Evolutionary conservation across 2,888 invertebrate species (phyloP).

Genomic region (Emmelina monodactyla): DNA sequence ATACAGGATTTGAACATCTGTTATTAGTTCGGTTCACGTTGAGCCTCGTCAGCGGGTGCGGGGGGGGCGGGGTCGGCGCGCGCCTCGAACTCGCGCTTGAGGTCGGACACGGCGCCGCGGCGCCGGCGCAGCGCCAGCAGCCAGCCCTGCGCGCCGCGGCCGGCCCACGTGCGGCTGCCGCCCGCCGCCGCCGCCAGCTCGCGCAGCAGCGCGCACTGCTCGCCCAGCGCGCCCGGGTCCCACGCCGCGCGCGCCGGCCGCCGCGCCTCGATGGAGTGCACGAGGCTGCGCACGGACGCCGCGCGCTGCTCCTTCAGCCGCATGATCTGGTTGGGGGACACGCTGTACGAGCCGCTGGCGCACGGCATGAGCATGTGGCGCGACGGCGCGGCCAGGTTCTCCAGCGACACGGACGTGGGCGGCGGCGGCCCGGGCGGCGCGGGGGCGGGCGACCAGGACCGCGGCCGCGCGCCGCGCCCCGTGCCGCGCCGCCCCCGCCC

Average conservation of each 20-base stretch:
- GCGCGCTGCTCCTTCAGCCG: conserved; percentile 74
- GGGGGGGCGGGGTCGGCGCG: conserved; percentile 43
- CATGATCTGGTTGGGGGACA: conserved; percentile 89
- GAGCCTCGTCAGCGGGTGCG: conserved; percentile 85
- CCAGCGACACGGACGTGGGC: conserved; percentile 73
- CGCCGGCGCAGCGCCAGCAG: conserved; percentile 50
- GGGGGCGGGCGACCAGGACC: conserved; percentile 79
- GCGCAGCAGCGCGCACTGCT: conserved; percentile 69
- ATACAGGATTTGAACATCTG: conserved; percentile 81
- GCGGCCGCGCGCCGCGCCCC: conserved; percentile 68
- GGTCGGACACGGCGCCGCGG: conserved; percentile 72
- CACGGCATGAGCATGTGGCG: conserved; percentile 85
- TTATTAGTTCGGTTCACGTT: conserved; percentile 77
- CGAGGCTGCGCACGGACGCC: conserved; percentile 73
- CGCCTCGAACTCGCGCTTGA: conserved; percentile 90
- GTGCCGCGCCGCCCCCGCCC: conserved; percentile 64
- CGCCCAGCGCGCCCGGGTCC: conserved; percentile 23
- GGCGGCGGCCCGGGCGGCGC: conserved; percentile 66
- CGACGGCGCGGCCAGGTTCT: conserved; percentile 72
- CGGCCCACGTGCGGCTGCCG: conserved; percentile 47
- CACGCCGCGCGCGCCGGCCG: conserved; percentile 56
- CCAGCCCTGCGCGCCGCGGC: conserved; percentile 66
- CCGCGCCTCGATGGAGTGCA: conserved; percentile 74
- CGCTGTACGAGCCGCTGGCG: conserved; percentile 87
- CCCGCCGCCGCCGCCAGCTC: conserved; percentile 56